Evolutionary conservation across 2,797 vertebrate species (phyloP), one percentile per base, ranked within the genome.

Genomic region (Perodicticus potto): DNA sequence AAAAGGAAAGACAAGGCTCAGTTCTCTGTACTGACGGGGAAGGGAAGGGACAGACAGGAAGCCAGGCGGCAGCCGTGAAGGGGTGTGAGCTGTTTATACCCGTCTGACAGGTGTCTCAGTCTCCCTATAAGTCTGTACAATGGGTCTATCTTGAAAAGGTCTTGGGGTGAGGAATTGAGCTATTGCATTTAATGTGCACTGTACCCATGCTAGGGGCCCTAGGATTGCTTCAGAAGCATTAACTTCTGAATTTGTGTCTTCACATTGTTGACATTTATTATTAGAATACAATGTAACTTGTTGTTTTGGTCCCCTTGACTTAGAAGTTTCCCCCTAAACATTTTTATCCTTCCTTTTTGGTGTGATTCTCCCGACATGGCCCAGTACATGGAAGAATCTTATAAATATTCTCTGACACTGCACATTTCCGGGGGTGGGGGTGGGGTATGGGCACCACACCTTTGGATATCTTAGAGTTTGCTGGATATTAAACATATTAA

Each of bases 401-500:
- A 53, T 89, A 32, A 67, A 55, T 45, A 22, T 80, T 72, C 29
- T 89, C 43, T 91, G 59, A 83, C 16, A 20, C 7, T 4, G 2
- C 12, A 1, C 49, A 9, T 80, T 90, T 86, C 32, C 45, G 83
- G 40, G 74, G 49, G 45, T 7, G 45, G 8, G 45, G 45, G 45
- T 2, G 8, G 45, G 45, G 78, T 59, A 13, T 27, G 29, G 20
- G 10, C 12, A 73, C 61, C 70, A 7, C 13, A 57, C 16, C 57
- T 95, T 93, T 85, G 74, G 65, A 37, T 78, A 61, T 37, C 34
- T 61, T 57, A 57, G 76, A 92, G 57, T 81, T 87, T 73, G 65
- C 25, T 81, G 37, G 61, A 82, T 63, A 88, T 80, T 45, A 74
- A 53, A 53, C 69, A 63, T 7, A 77, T 69, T 55, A 80, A 72